Percentiles rank a stretch among this genome's conserved stretches.
Evolutionary conservation across 2,888 invertebrate genomes (phyloP).

Genomic region (Hypolimnas misippus): DNA sequence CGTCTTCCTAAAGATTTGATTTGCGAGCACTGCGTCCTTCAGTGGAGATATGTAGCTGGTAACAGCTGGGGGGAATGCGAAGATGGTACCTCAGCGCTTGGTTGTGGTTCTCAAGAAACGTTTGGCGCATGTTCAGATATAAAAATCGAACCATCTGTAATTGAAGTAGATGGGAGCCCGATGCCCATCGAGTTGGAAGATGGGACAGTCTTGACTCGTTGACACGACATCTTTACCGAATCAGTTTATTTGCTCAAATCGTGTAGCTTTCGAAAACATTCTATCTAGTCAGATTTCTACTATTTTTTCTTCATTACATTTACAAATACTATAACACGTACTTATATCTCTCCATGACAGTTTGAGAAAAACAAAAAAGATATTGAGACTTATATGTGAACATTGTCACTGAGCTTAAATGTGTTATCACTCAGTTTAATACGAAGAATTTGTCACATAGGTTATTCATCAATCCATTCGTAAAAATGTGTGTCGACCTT

Average conservation of each 20-base stretch:
- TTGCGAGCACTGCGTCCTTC: conserved; percentile 92
- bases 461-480: too few relatives aligned
- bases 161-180: conserved; percentile 6
- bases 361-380: too few relatives aligned
- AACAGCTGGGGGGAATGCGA: conserved; percentile 91
- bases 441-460: too few relatives aligned
- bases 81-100: conserved; percentile 88
- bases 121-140: conserved; percentile 93
- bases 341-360: too few relatives aligned
- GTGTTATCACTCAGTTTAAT: too few relatives aligned
- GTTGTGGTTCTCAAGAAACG: conserved; percentile 94
- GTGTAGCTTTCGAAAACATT: background rate
- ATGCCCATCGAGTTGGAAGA: background rate
- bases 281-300: too few relatives aligned
- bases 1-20: conserved; percentile 84
- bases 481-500: too few relatives aligned
- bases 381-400: too few relatives aligned
- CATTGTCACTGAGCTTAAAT: too few relatives aligned
- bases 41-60: conserved; percentile 94
- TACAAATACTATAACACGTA: background rate
- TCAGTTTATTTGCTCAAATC: background rate
- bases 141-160: conserved; percentile 49
- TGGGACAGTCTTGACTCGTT: background rate
- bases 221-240: background rate
- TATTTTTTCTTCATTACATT: background rate